Percentiles rank a stretch among this genome's conserved stretches.
Evolutionary conservation across 2,113 vertebrate genomes (phyloP).

Genomic region (Brachypodius melanocephalos): DNA sequence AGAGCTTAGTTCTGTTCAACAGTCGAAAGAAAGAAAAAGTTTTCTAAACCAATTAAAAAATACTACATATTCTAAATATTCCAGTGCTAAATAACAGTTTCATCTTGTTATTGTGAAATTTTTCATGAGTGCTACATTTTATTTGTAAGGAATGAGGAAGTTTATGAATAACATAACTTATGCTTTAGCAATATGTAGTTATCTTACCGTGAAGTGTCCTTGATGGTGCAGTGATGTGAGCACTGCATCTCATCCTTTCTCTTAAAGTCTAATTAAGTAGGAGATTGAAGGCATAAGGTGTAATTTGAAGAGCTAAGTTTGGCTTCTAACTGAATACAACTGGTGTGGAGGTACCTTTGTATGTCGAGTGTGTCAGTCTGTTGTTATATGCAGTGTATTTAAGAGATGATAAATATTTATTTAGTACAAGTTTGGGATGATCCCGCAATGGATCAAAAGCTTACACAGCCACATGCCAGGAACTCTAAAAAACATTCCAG

Average conservation of each 20-base stretch:
- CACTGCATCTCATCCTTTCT: background rate
- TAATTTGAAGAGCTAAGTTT: background rate
- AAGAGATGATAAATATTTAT: background rate
- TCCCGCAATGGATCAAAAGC: background rate
- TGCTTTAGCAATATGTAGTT: fast-evolving
- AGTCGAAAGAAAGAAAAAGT: background rate
- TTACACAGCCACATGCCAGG: background rate
- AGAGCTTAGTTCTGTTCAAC: background rate
- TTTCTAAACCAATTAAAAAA: background rate
- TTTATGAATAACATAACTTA: background rate
- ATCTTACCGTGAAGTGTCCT: background rate
- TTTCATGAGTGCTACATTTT: background rate
- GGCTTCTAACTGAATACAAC: background rate
- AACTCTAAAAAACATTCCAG: background rate
- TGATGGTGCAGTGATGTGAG: background rate
- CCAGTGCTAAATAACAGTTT: background rate
- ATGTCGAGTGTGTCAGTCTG: background rate
- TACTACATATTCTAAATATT: background rate
- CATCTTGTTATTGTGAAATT: background rate
- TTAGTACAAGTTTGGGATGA: background rate
- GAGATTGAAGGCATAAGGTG: background rate
- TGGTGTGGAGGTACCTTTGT: background rate
- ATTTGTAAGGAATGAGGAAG: background rate
- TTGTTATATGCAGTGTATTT: background rate
- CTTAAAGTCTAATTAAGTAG: background rate